A percentile compares a stretch with the other conserved stretches of the same genome.
These are phyloP conservation scores for Sialia sialis DNA, from an alignment of 2,113 vertebrate genomes.

Conservation along the genomic window DNA sequence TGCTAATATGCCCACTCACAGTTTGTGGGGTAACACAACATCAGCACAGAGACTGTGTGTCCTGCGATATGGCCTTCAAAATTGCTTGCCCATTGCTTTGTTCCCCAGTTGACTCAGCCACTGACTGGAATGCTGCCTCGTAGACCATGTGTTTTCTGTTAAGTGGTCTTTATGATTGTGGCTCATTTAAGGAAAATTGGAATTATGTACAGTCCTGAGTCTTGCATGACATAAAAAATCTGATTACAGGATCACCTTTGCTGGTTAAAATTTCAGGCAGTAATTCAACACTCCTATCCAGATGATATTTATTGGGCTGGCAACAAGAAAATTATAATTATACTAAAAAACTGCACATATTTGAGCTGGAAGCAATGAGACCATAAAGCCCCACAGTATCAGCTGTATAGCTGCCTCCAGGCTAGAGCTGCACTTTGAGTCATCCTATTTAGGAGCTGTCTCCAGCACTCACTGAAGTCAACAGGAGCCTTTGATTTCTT, in stretches of 20 bases:
- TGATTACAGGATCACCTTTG: not conserved
- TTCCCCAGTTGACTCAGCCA: not conserved
- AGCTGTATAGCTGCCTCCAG: constrained; percentile 35
- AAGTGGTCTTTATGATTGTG: not conserved
- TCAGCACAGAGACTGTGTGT: accelerated
- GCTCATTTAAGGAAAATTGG: not conserved
- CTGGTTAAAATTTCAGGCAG: not conserved
- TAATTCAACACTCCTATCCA: not conserved
- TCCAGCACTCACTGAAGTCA: constrained; percentile 35
- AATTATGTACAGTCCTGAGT: not conserved
- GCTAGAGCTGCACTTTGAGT: not conserved
- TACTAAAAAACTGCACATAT: not conserved
- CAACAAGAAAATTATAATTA: constrained; percentile 47
- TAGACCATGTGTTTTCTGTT: not conserved
- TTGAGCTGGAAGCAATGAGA: constrained; percentile 17
- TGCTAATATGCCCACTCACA: accelerated
- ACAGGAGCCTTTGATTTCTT: constrained; percentile 51
- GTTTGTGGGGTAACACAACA: not conserved
- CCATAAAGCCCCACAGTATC: constrained; percentile 3
- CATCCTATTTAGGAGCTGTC: constrained; percentile 10
- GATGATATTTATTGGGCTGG: not conserved
- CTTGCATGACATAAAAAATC: not conserved
- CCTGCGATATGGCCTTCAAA: not conserved
- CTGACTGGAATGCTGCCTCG: not conserved
- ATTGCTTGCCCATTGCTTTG: not conserved